Evolutionary conservation across 2,888 invertebrate species (phyloP), one percentile per base, ranked within the genome.

Genomic region (Lysandra coridon): DNA sequence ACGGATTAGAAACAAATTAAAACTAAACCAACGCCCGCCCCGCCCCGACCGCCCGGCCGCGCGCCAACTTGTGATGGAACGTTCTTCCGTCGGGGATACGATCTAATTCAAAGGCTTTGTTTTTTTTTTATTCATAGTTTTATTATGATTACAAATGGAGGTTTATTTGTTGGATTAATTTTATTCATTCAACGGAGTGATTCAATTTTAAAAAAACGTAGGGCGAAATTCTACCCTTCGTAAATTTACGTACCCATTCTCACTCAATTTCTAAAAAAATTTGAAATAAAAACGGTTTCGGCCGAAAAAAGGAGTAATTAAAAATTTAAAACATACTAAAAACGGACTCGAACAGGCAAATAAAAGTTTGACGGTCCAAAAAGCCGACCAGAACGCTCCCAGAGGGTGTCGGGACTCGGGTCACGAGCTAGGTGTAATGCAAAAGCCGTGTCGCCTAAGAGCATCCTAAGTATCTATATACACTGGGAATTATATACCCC

Each of bases 1-100:
- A 76, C 76, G 76, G 76, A 76, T 76, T 76, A 76, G 57, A 57
- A 76, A 76, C 76, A 76, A 76, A 53, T 76, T 76, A 57, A 44
- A 75, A 75, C 23, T 49, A 57, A 76, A 53, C 53, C 76, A n/a
- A 12, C 49, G 23, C 40, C 23, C 30, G n/a, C 62, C 5, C 23
- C 23, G 62, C 6, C 60, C n/a, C n/a, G 64, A 7, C 64, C 2
- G 10, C 64, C 30, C 10, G 4, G 17, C 69, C 69, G 5, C 69
- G 12, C 12, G 33, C 12, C 69, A 69, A 69, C 69, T 69, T 69
- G 69, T 37, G 69, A 69, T 69, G 33, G 69, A 37, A 37, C 33
- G 33, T 64, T 69, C 33, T 33, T 33, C 69, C 14, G 33, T 14
- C 69, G 69, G 14, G 69, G 69, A 69, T 69, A 33, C 14, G 23